Base-by-base conservation (phyloP, 1,140 invertebrate species). In the Drosophila sp. region DNA sequence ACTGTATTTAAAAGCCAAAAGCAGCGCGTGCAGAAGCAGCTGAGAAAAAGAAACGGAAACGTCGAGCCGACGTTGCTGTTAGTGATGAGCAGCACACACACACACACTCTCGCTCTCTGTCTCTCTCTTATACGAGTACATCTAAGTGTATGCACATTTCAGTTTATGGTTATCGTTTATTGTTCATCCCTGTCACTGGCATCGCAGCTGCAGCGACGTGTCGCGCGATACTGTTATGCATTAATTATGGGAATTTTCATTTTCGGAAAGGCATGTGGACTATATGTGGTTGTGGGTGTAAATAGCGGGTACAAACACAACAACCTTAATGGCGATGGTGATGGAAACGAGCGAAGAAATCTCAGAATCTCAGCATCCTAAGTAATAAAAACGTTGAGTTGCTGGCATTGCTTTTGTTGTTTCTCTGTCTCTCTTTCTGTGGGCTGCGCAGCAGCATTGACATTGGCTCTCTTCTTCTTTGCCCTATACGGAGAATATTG, bases 171-270 rank as follows among this genome's bases (percentile, higher is more conserved):
- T 63, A 56, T 48, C 50, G 48, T 4, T 54, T 65, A 41, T 64
- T 57, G 25, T 56, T 56, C 53, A 72, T 58, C 62, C 69, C 69
- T 65, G 51, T 50, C 51, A 51, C 21, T 29, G 16, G 51, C 61
- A 38, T 16, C 61, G 69, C 46, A 67, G 48, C 45, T 50, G 46
- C 63, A 53, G 64, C 54, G 29, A 41, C 67, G 25, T 38, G 50
- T 2, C 36, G 21, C 36, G 4, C 76, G 29, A 57, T 69, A 59
- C 58, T 73, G 50, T 86, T 80, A 80, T 69, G 82, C 78, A 84
- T 87, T 84, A 86, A 80, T 84, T 86, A 75, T 78, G 78, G 82
- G 78, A 86, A 78, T 86, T 84, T 80, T 71, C n/a, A 18, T 45
- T 46, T 64, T 64, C n/a, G 41, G 14, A 29, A 59, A 51, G 16